These are phyloP conservation scores for Istiophorus platypterus DNA, from an alignment of 2,113 vertebrate genomes.

Conservation along the genomic window DNA sequence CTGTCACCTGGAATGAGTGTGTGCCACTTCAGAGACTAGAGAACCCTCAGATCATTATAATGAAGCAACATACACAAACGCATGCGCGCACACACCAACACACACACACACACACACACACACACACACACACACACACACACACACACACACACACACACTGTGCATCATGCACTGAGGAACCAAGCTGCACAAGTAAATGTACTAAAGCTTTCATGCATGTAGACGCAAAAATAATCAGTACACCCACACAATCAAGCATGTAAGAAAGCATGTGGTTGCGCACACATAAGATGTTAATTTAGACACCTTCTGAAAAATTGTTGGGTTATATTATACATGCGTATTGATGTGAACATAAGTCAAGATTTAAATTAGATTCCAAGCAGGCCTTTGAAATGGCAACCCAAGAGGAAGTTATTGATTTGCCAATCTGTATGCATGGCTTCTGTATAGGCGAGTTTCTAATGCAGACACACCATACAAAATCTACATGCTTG, in stretches of 20 bases:
- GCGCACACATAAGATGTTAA: conserved; percentile 8
- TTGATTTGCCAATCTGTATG: conserved; percentile 64
- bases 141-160: neutral
- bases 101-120: too few relatives aligned
- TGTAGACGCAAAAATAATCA: neutral
- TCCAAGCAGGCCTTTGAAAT: conserved; percentile 46
- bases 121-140: too few relatives aligned
- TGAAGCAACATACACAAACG: neutral
- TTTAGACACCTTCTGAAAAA: conserved; percentile 37
- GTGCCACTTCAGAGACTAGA: conserved; percentile 36
- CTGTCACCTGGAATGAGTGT: conserved; percentile 40
- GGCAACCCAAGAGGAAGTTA: conserved; percentile 48
- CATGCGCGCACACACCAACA: too few relatives aligned
- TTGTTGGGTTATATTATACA: conserved; percentile 27
- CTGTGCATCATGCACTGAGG: neutral
- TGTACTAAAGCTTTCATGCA: neutral
- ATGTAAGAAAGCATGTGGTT: neutral
- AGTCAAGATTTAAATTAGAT: conserved; percentile 56
- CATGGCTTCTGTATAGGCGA: conserved; percentile 26
- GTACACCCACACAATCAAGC: neutral
- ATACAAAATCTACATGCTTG: neutral
- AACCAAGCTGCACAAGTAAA: neutral
- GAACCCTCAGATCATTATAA: conserved; percentile 41
- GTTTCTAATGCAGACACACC: conserved; percentile 22
- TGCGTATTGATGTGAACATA: conserved; percentile 51